Evolutionary conservation across 2,797 vertebrate genomes (phyloP).

Genomic region (Furcifer pardalis): DNA sequence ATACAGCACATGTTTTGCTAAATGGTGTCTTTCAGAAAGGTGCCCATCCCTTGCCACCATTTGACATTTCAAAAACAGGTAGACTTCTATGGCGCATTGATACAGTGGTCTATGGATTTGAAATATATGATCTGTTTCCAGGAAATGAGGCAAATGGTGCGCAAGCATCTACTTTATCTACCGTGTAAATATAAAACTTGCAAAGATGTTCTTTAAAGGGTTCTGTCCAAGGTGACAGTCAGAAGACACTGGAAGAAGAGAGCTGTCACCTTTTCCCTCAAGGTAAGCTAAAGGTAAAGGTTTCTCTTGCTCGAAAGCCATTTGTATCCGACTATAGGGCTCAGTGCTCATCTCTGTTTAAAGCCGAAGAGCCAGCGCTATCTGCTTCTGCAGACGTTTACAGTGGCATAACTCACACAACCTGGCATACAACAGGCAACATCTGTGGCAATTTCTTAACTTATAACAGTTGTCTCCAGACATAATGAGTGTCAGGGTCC

Average conservation of each 20-base stretch:
- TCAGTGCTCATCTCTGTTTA: no score
- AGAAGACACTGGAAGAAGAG: neutral
- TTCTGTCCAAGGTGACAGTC: neutral
- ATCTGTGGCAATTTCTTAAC: no score
- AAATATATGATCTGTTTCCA: neutral
- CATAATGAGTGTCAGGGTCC: no score
- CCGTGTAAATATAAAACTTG: neutral
- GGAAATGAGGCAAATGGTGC: neutral
- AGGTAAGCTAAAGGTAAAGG: no score
- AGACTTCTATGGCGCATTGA: neutral
- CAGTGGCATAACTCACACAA: no score
- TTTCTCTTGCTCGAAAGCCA: no score
- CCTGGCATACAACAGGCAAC: no score
- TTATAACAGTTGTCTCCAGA: no score
- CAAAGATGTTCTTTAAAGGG: neutral
- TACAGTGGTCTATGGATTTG: neutral
- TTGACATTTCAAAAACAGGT: constrained; percentile 13
- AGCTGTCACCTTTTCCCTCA: neutral
- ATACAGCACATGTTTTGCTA: constrained; percentile 5
- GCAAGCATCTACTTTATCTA: neutral
- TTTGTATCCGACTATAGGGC: no score
- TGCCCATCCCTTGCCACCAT: neutral
- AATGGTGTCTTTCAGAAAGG: constrained; percentile 17
- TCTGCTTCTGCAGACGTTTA: no score
- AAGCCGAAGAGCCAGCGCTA: no score